These are phyloP conservation scores for Sebastes nivosus DNA, from an alignment of 2,797 vertebrate genomes.

Conservation along the genomic window DNA sequence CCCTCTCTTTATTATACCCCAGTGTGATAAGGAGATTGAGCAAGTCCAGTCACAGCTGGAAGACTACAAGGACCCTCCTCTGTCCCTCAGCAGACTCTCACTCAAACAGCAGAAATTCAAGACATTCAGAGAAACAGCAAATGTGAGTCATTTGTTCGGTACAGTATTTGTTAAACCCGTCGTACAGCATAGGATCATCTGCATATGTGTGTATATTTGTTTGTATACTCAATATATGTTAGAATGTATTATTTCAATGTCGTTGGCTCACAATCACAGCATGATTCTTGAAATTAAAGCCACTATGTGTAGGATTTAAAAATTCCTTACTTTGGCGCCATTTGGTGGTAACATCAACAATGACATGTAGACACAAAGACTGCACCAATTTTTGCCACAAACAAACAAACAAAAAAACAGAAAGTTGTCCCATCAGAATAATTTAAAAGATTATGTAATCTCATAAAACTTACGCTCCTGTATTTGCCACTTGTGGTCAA, in stretches of 20 bases:
- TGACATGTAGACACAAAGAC: background rate
- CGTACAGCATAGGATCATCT: background rate
- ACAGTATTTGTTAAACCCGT: background rate
- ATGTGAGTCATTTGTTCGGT: conserved; percentile 49
- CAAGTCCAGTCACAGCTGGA: conserved; percentile 81
- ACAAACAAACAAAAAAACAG: background rate
- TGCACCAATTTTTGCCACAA: background rate
- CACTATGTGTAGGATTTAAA: background rate
- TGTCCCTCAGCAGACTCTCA: conserved; percentile 84
- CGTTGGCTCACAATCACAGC: background rate
- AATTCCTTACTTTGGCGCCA: background rate
- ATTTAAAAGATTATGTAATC: background rate
- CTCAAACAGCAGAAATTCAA: conserved; percentile 87
- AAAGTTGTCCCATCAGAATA: background rate
- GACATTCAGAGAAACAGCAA: conserved; percentile 82
- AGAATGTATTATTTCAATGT: background rate
- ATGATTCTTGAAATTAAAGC: background rate
- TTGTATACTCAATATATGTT: background rate
- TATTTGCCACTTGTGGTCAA: background rate
- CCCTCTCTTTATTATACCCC: background rate
- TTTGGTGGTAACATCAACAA: background rate
- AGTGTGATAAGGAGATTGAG: conserved; percentile 84
- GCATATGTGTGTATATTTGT: background rate
- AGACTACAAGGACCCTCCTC: conserved; percentile 81
- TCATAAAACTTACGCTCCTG: background rate